Conservation (phyloP, 2,888 invertebrate genomes). For the Loripinus fragilis region DNA sequence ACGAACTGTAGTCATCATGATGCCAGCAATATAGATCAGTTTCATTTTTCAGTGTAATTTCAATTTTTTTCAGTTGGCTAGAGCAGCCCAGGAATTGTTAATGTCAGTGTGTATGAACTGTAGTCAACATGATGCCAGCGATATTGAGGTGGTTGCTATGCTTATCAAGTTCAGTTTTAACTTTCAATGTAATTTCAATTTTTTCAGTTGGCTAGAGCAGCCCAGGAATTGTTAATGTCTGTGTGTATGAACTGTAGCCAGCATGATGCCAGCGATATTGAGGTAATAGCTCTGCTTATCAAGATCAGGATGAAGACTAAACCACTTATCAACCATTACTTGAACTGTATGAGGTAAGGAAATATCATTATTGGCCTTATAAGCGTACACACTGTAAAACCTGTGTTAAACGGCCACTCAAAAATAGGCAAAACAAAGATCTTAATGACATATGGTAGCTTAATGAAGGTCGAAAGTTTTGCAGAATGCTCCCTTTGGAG, state of each 20-base stretch:
- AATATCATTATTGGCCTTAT: too few species aligned
- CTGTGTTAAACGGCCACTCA: too few species aligned
- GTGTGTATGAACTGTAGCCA: constrained; percentile 94
- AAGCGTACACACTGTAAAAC: too few species aligned
- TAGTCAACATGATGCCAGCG: constrained; percentile 87
- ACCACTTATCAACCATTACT: constrained; percentile 94
- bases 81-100: constrained; percentile 95
- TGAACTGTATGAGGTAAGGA: constrained; percentile 89
- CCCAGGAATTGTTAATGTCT: constrained; percentile 95
- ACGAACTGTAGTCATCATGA: constrained; percentile 91
- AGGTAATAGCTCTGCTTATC: constrained; percentile 92
- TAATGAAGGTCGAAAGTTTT: too few species aligned
- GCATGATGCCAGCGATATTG: constrained; percentile 88
- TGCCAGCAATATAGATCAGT: constrained; percentile 88
- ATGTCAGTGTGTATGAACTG: constrained; percentile 96
- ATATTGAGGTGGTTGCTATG: constrained; percentile 91
- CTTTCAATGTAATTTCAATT: too few species aligned
- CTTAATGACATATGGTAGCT: too few species aligned
- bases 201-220: constrained; percentile 90
- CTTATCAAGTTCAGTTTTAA: constrained; percentile 95
- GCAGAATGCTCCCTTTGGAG: too few species aligned
- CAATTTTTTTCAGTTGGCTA: constrained; percentile 88
- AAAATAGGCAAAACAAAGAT: too few species aligned
- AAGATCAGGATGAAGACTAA: constrained; percentile 97
- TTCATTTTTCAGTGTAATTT: too few species aligned